Conservation (phyloP, 2,113 vertebrate species). For the Leucoraja erinaceus region DNA sequence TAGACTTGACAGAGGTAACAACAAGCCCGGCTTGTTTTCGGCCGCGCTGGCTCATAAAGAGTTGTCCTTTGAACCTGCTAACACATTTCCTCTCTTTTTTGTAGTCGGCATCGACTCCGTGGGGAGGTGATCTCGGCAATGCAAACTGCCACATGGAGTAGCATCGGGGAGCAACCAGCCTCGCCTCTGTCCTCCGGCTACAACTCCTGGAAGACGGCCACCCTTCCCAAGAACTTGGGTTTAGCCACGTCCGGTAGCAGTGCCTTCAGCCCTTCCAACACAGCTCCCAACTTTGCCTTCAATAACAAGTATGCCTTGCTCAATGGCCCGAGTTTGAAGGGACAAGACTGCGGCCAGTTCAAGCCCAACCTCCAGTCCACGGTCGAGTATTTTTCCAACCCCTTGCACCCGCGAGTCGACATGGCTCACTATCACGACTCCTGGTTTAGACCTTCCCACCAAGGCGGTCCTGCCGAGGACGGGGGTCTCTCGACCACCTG, state of each 20-base stretch:
- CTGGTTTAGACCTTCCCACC: slow-evolving; percentile 78
- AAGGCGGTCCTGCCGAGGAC: slow-evolving; percentile 68
- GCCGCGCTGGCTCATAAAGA: neutral
- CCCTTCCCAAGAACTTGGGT: slow-evolving; percentile 13
- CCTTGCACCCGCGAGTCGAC: slow-evolving; percentile 43
- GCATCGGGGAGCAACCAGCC: neutral
- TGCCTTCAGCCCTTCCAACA: neutral
- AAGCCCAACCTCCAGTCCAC: slow-evolving; percentile 3
- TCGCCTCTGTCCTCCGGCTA: neutral
- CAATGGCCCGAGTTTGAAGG: neutral
- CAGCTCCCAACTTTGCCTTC: neutral
- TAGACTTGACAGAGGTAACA: neutral
- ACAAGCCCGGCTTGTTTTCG: neutral
- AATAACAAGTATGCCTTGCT: slow-evolving; percentile 31
- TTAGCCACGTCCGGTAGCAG: neutral
- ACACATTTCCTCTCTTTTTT: neutral
- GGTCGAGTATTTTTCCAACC: slow-evolving; percentile 6
- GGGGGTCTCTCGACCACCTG: slow-evolving; percentile 70
- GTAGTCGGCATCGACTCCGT: neutral
- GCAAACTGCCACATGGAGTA: slow-evolving; percentile 36
- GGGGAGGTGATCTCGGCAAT: neutral
- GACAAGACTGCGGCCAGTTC: slow-evolving; percentile 16
- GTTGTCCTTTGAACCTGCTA: neutral
- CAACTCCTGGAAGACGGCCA: slow-evolving; percentile 17
- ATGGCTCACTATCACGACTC: slow-evolving; percentile 91